Percentiles rank a stretch among this genome's conserved stretches.
phyloP scores from a whole-genome alignment of 1,140 invertebrate species.

The Drosophila erecta region DNA sequence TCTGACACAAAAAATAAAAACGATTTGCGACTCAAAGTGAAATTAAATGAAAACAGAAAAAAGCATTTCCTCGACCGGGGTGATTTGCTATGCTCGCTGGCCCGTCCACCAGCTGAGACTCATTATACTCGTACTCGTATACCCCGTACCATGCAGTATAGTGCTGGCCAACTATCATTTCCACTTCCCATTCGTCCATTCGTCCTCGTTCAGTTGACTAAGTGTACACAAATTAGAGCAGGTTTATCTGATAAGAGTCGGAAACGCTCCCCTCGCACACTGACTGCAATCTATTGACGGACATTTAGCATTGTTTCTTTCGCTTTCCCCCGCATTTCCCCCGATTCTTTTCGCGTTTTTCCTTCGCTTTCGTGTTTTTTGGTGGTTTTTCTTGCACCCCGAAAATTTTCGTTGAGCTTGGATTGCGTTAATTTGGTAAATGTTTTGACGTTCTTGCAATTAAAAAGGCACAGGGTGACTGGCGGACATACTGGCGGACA shows the following conservation, averaged over 20 bases:
- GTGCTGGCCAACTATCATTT: constrained; percentile 30
- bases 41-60: constrained; percentile 57
- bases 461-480: constrained; percentile 73
- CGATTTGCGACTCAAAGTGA: constrained; percentile 52
- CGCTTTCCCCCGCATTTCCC: no score
- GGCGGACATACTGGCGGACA: constrained; percentile 20
- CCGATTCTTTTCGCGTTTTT: constrained; percentile 45
- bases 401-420: constrained; percentile 69
- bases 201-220: constrained; percentile 49
- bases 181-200: constrained; percentile 35
- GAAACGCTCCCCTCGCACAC: constrained; percentile 19
- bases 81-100: constrained; percentile 41
- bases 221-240: constrained; percentile 83
- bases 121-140: constrained; percentile 24
- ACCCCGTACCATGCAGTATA: neutral
- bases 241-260: constrained; percentile 77
- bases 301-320: constrained; percentile 52
- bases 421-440: constrained; percentile 82
- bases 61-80: constrained; percentile 54
- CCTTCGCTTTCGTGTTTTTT: constrained; percentile 48
- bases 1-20: constrained; percentile 23
- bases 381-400: constrained; percentile 41
- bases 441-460: constrained; percentile 80
- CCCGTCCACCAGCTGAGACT: constrained; percentile 40
- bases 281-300: constrained; percentile 68